Evolutionary conservation across 2,888 invertebrate species (phyloP), one percentile per base, ranked within the genome.

Genomic region (Limnephilus rhombicus): DNA sequence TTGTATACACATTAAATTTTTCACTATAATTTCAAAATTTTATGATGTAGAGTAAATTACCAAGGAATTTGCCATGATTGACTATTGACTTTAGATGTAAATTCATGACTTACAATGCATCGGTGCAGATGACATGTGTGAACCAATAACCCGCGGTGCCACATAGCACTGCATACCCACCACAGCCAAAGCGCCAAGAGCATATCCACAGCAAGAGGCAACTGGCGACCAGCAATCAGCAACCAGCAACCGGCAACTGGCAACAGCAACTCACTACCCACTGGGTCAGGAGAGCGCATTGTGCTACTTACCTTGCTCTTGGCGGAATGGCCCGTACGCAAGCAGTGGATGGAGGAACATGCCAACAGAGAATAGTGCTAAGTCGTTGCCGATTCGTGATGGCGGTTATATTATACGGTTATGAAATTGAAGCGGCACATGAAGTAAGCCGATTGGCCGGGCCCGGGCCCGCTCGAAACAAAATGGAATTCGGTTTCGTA

Each of bases 241-340:
- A 37, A 85, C 34, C 31, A 18, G 34, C 82, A 29, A 82, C 31
- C 31, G 31, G 29, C 34, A 41, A 24, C 85, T 85, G 34, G 85
- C 85, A 37, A 87, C 29, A 88, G 31, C 81, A 31, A 49, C 29
- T 81, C n/a, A 31, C 83, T n/a, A 82, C 81, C 34, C 83, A 92
- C 91, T 93, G 93, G 93, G 93, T 93, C 93, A 93, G 53, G 90
- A n/a, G 87, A 91, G 93, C 92, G 31, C 93, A 85, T 93, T 92
- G 93, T 93, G 90, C 93, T 90, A 93, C 93, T 93, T 93, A 93
- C 93, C 93, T 93, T 93, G 93, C 90, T 91, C 93, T 92, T 92
- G 93, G 89, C 92, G 91, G 92, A 93, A 89, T 89, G 12, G 88
- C 24, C 68, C 53, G 87, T 88, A 88, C 85, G 89, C 89, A 92